These are phyloP conservation scores for Leptinotarsa defecta DNA, from an alignment of 1,140 invertebrate species.

Conservation along the genomic window DNA sequence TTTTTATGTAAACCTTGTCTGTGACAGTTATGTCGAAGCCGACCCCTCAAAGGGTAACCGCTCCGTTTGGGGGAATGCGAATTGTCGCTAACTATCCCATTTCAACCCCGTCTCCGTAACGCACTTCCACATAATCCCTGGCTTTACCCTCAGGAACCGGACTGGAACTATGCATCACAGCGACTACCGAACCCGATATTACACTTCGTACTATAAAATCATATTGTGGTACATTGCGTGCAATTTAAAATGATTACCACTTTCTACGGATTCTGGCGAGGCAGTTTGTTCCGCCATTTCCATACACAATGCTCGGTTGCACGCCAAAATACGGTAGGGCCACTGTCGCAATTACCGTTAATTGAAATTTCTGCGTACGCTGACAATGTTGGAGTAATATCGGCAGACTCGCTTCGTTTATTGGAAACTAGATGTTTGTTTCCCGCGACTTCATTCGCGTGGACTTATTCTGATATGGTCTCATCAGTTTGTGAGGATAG, in stretches of 20 bases:
- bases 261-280: slow-evolving; percentile 36
- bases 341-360: slow-evolving; percentile 17
- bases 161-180: slow-evolving; percentile 21
- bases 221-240: slow-evolving; percentile 43
- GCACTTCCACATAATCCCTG: slow-evolving; percentile 49
- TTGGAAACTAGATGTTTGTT: too few relatives aligned
- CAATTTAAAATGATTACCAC: slow-evolving; percentile 47
- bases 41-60: slow-evolving; percentile 53
- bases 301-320: slow-evolving; percentile 17
- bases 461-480: too few relatives aligned
- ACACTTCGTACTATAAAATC: slow-evolving; percentile 36
- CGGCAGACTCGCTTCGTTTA: too few relatives aligned
- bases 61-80: slow-evolving; percentile 54
- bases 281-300: slow-evolving; percentile 23
- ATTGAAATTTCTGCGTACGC: slow-evolving; percentile 14
- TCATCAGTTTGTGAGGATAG: too few relatives aligned
- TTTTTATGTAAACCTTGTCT: slow-evolving; percentile 56
- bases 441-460: too few relatives aligned
- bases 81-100: slow-evolving; percentile 56
- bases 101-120: slow-evolving; percentile 40
- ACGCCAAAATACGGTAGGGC: neutral
- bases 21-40: slow-evolving; percentile 53
- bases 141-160: slow-evolving; percentile 44
- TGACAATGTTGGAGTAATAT: neutral
- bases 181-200: slow-evolving; percentile 23